Base-by-base conservation (phyloP, 2,113 vertebrate species). In the Perca flavescens region DNA sequence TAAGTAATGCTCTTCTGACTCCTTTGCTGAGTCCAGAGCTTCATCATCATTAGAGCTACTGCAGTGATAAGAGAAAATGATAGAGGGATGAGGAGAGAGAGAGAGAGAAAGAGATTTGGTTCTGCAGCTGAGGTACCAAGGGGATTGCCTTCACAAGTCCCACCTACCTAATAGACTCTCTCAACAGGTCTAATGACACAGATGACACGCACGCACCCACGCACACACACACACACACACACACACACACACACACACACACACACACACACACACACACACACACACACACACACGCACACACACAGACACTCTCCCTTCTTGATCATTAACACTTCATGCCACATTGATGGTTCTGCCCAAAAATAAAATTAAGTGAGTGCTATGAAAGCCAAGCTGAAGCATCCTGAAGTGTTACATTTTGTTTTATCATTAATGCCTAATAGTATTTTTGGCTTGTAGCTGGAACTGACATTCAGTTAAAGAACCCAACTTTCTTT, bases 41-140 rank as follows among this genome's bases (percentile, higher is more conserved):
- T 94, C 89, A 94, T 94, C 93, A 93, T 93, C 93, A 92, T 94
- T 94, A 94, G 86, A 85, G 81, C 74, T 60, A 72, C 83, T 79
- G 89, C 78, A 53, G 83, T 90, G 89, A 93, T 93, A 83, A 92
- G 83, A 91, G 78, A 89, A 84, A 92, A 84, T 86, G 84, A 91
- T 91, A 82, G 82, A 88, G 84, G 80, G 82, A 84, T 84, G 90
- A 77, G 62, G 63, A 46, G 68, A 71, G 68, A 83, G 73, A 71
- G 43, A 79, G 76, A 64, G 16, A 58, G 72, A 80, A 52, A 53
- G 62, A 62, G 60, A 88, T 85, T 75, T 60, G 69, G 68, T 84
- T 88, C 77, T 89, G 77, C 80, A 25, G 22, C 57, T 57, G 73
- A 74, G 75, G 83, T 79, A 83, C 86, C 83, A 77, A 54, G 81